These are phyloP conservation scores for Baronia brevicornis DNA, from an alignment of 2,888 invertebrate species.

Conservation along the genomic window DNA sequence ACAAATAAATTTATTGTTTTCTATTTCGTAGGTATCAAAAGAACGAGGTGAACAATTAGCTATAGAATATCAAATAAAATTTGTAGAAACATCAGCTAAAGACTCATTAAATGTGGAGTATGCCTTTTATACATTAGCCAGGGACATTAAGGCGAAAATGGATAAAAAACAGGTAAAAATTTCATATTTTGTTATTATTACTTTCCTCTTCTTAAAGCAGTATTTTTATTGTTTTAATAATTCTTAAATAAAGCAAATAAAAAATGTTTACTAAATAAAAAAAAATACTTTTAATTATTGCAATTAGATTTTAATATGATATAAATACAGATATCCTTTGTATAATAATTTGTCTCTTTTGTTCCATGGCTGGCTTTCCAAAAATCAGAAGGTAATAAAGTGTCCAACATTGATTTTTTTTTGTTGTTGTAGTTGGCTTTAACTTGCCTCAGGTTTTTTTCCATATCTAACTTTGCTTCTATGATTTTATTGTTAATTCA, in stretches of 20 bases:
- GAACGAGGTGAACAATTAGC: slow-evolving; percentile 98
- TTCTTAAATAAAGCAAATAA: too few relatives aligned
- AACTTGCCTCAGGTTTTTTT: neutral
- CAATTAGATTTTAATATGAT: neutral
- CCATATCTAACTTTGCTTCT: neutral
- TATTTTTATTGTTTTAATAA: too few relatives aligned
- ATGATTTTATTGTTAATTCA: too few relatives aligned
- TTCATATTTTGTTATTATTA: slow-evolving; percentile 28
- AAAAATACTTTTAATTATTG: slow-evolving; percentile 15
- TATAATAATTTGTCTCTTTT: slow-evolving; percentile 40
- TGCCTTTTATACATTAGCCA: slow-evolving; percentile 97
- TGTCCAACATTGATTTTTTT: slow-evolving; percentile 19
- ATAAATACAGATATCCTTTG: neutral
- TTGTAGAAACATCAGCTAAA: slow-evolving; percentile 99
- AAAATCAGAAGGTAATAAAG: slow-evolving; percentile 60
- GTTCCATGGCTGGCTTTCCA: slow-evolving; percentile 59
- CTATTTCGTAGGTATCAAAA: slow-evolving; percentile 83
- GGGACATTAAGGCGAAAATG: slow-evolving; percentile 98
- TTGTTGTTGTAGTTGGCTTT: slow-evolving; percentile 16
- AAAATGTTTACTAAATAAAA: too few relatives aligned
- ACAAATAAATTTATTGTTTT: slow-evolving; percentile 1
- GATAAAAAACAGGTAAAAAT: slow-evolving; percentile 94
- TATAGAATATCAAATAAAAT: slow-evolving; percentile 98
- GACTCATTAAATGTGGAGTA: slow-evolving; percentile 98
- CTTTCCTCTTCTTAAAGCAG: neutral